Evolutionary conservation across 2,113 vertebrate genomes (phyloP).

Genomic region (Ondatra zibethicus): DNA sequence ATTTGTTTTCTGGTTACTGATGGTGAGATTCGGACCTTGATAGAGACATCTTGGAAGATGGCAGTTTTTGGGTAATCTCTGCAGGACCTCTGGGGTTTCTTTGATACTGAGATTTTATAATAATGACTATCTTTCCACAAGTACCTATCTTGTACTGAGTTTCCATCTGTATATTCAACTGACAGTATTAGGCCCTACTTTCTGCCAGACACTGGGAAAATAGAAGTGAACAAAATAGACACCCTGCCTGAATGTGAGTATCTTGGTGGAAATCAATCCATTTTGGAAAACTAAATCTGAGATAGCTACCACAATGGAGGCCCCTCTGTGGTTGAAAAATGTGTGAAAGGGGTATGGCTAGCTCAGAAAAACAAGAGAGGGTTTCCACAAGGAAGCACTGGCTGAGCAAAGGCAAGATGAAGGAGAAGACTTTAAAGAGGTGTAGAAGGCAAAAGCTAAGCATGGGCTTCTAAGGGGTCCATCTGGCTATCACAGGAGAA

Average conservation of each 20-base stretch:
- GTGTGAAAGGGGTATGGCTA: background rate
- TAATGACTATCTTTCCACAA: background rate
- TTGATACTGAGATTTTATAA: background rate
- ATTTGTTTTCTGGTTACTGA: background rate
- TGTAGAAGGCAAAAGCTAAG: background rate
- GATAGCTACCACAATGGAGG: background rate
- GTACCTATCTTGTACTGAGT: background rate
- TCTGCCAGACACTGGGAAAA: background rate
- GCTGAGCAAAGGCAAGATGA: background rate
- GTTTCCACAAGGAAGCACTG: background rate
- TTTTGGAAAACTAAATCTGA: background rate
- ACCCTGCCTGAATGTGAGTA: background rate
- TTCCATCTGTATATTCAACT: slow-evolving; percentile 20
- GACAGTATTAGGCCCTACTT: background rate
- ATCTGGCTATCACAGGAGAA: background rate
- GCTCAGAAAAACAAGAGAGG: background rate
- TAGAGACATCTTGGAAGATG: background rate
- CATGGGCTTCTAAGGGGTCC: background rate
- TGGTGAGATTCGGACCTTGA: background rate
- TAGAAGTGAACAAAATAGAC: background rate
- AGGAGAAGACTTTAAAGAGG: no score
- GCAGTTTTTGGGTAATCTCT: background rate
- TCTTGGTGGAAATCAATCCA: background rate
- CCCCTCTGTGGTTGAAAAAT: background rate
- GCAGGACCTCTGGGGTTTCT: background rate